Evolutionary conservation across 2,797 vertebrate species (phyloP), one percentile per base, ranked within the genome.

Genomic region (Poeciliopsis gracilis): DNA sequence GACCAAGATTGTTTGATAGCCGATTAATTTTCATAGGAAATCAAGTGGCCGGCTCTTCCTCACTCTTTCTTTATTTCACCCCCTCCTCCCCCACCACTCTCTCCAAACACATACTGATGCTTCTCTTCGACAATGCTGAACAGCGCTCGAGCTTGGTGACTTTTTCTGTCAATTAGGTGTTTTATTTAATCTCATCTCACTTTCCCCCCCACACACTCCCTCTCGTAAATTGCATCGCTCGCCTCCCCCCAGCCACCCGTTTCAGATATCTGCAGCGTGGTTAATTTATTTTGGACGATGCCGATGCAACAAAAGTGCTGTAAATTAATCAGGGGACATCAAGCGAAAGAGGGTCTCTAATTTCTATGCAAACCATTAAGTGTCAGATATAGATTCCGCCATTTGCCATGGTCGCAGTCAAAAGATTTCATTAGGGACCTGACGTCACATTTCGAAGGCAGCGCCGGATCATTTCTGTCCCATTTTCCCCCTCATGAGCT

Each of bases 1-100:
- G 96, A 97, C 97, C 96, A 97, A 97, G 97, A 99, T 98, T 98
- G 97, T 98, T 99, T 98, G 98, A 99, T 99, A 99, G 97, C 97
- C 97, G 97, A 98, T 99, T 99, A 98, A 99, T 99, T 99, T 99
- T 98, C 97, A 97, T 97, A 98, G 97, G 96, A 97, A 99, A 99
- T 98, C 98, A 98, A 98, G 97, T 97, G 97, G 96, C 96, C 89
- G 94, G 94, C 96, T 97, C 97, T 92, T 91, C 89, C 89, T 88
- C 87, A 36, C 77, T 77, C 86, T 70, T 47, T 85, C 86, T 91
- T 87, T 89, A 79, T 86, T 77, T 87, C 85, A 63, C 57, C 75
- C 76, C 38, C 47, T 61, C 49, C 46, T 13, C 59, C 5, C 30
- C 36, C 38, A 33, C 45, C 13, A 61, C 11, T 38, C 36, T 41